Base-by-base conservation (phyloP, 1,140 invertebrate genomes). In the Marisa cornuarietis region DNA sequence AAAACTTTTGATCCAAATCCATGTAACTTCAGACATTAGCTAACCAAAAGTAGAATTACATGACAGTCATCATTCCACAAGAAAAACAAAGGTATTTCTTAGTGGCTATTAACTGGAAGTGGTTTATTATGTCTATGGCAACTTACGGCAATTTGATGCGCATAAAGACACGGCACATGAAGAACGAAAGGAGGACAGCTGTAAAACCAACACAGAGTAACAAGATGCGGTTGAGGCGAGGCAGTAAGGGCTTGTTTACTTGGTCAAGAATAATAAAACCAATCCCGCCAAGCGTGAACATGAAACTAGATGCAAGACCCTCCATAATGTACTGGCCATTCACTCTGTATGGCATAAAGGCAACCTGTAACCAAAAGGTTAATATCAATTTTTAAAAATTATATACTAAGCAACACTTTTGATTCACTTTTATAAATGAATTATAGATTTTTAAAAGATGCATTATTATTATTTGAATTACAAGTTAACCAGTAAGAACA, bases 251-350 rank as follows among this genome's bases (percentile, higher is more conserved):
- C 83, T 95, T 95, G 89, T 99, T 97, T 0, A 97, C 98, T 83
- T 96, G 94, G 90, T 99, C 98, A 71, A 99, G 91, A 80, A 99
- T 95, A 16, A 99, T 97, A 91, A 99, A 99, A 9, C 98, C 98
- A 52, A 99, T 91, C 5, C 97, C 97, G 71, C 98, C 98, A 66
- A 99, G 92, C 0, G 96, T 97, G 90, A 99, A 99, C 10, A 99
- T 92, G 88, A 99, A 99, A 91, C 96, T 98, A 49, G 97, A 97
- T 20, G 98, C 98, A 78, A 99, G 91, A 2, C 98, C 98, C 93
- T 99, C 98, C 96, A 99, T 98, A 63, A 99, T 99, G 88, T 99
- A 99, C 90, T 99, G 98, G 0, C 97, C 98, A 92, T 99, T 99
- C 0, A 99, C 97, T 85, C 98, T 92, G 90, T 99, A 98, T 0